Percentiles rank a stretch among this genome's conserved stretches.
These are phyloP conservation scores for Phalacrocorax aristotelis DNA, from an alignment of 2,113 vertebrate species.

Conservation along the genomic window DNA sequence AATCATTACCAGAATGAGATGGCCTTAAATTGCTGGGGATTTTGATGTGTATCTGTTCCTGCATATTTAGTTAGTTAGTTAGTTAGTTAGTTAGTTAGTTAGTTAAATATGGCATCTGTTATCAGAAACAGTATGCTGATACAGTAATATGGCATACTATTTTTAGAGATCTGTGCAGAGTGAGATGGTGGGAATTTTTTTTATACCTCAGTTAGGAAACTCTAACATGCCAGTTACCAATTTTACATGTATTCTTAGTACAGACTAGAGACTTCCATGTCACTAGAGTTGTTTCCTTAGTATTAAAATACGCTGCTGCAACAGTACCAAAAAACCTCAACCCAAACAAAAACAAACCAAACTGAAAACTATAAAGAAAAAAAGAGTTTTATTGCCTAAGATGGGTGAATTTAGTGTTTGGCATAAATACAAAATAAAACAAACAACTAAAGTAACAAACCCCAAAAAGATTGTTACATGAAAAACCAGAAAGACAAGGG, in stretches of 20 bases:
- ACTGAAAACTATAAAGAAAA: not conserved
- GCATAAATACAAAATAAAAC: not conserved
- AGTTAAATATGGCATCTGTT: not conserved
- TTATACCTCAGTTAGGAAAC: not conserved
- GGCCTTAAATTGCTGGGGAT: not conserved
- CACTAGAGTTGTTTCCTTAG: not conserved
- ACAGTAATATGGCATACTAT: rapidly evolving
- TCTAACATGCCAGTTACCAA: not conserved
- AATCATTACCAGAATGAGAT: not conserved
- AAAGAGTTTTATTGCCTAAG: not conserved
- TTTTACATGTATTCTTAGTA: not conserved
- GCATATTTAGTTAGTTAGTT: not conserved
- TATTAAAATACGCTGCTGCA: not conserved
- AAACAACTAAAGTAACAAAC: rapidly evolving
- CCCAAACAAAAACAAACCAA: not conserved
- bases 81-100: not conserved
- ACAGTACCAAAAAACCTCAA: not conserved
- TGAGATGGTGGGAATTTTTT: not conserved
- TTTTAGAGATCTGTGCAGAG: not conserved
- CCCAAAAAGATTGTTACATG: rapidly evolving
- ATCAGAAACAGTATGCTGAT: not conserved
- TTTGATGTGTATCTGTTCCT: not conserved
- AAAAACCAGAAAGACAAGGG: not conserved
- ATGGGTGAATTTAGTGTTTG: not conserved
- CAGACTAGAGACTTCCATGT: not conserved